Evolutionary conservation across 2,888 invertebrate genomes (phyloP).

Genomic region (Anodontia alba): DNA sequence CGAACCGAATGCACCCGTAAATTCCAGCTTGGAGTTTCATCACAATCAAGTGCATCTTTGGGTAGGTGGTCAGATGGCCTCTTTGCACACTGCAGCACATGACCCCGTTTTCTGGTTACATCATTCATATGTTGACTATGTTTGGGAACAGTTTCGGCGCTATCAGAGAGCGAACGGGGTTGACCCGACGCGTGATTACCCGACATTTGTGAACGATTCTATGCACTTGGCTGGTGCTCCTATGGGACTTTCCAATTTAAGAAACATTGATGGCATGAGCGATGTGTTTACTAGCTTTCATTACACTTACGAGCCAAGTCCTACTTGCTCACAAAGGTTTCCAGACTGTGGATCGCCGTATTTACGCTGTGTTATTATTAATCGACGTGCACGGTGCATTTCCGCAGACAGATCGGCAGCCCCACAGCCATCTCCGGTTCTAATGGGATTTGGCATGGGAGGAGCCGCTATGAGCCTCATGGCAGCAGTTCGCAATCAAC

Average conservation of each 20-base stretch:
- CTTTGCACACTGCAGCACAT: slow-evolving; percentile 71
- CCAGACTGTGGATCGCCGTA: slow-evolving; percentile 70
- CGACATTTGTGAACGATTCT: slow-evolving; percentile 63
- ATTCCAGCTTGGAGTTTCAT: slow-evolving; percentile 75
- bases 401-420: slow-evolving; percentile 44
- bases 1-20: slow-evolving; percentile 66
- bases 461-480: neutral
- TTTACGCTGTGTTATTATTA: slow-evolving; percentile 51
- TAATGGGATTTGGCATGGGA: slow-evolving; percentile 9
- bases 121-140: slow-evolving; percentile 76
- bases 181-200: slow-evolving; percentile 67
- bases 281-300: slow-evolving; percentile 63
- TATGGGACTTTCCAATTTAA: slow-evolving; percentile 71
- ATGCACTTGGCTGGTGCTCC: slow-evolving; percentile 60
- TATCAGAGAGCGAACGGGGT: slow-evolving; percentile 61
- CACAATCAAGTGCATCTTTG: slow-evolving; percentile 77
- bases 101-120: slow-evolving; percentile 78
- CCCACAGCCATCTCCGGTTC: neutral
- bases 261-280: slow-evolving; percentile 73
- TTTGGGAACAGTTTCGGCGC: slow-evolving; percentile 74
- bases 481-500: neutral
- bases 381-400: slow-evolving; percentile 47
- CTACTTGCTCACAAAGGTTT: slow-evolving; percentile 51
- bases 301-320: slow-evolving; percentile 64
- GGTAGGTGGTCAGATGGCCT: slow-evolving; percentile 75